Conservation (phyloP, 2,797 vertebrate species). For the Mormyrus proboscirostris region DNA sequence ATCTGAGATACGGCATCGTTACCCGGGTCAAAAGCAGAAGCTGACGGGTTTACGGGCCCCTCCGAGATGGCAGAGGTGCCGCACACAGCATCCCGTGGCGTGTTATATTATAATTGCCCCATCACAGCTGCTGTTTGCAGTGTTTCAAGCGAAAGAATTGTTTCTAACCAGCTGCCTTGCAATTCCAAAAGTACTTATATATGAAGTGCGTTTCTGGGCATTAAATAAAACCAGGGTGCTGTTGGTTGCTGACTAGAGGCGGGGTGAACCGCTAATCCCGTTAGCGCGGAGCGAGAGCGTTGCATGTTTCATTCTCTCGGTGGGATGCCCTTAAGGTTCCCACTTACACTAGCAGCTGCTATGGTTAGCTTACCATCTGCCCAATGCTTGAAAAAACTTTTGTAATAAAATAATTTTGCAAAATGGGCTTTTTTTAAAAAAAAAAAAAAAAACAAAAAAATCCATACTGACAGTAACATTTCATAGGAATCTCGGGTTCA, state of each 20-base stretch:
- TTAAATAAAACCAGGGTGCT: background rate
- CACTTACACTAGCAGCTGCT: slow-evolving; percentile 9
- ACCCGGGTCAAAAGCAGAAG: background rate
- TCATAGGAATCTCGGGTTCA: slow-evolving; percentile 5
- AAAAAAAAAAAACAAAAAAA: background rate
- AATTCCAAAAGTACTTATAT: background rate
- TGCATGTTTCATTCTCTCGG: slow-evolving; percentile 19
- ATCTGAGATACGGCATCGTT: background rate
- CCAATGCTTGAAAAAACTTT: slow-evolving; percentile 32
- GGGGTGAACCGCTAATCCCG: background rate
- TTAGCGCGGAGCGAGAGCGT: background rate
- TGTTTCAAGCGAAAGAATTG: background rate
- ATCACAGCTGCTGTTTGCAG: slow-evolving; percentile 9
- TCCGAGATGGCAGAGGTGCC: background rate
- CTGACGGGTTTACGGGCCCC: background rate
- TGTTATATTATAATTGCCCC: background rate
- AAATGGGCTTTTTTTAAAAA: background rate
- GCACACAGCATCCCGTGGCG: background rate
- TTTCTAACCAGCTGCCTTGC: background rate
- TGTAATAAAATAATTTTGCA: slow-evolving; percentile 10
- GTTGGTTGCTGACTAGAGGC: background rate
- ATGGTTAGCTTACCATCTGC: slow-evolving; percentile 32
- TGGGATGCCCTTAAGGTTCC: background rate
- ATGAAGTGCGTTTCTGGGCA: background rate
- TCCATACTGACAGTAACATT: background rate